Evolutionary conservation across 2,797 vertebrate genomes (phyloP).

Genomic region (Takifugu ocellatus): DNA sequence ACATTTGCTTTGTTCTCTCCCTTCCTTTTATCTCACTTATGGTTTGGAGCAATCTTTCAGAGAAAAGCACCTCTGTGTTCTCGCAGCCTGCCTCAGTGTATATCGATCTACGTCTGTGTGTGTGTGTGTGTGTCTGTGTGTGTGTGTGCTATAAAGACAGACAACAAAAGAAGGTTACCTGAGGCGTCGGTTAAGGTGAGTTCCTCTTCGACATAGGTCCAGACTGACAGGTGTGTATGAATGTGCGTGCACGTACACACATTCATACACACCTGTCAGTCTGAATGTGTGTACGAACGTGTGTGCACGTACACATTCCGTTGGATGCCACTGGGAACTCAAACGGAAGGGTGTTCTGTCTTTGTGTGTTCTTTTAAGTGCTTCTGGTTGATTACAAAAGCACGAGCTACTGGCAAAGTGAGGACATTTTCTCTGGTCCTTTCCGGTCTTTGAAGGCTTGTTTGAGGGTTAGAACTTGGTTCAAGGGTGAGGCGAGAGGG

Average conservation of each 20-base stretch:
- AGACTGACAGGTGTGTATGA: conserved; percentile 27
- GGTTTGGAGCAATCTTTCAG: conserved; percentile 27
- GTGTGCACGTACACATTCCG: conserved; percentile 11
- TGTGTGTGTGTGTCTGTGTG: background rate
- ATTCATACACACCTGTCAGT: too few species aligned
- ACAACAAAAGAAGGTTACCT: conserved; percentile 54
- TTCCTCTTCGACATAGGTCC: conserved; percentile 32
- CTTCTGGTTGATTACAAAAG: background rate
- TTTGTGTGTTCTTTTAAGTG: too few species aligned
- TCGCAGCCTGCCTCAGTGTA: conserved; percentile 9
- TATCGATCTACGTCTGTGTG: conserved; percentile 27
- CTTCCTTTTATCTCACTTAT: conserved; percentile 4
- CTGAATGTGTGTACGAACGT: conserved; percentile 8
- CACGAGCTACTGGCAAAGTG: background rate
- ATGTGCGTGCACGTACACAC: conserved; percentile 15
- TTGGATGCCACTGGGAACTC: too few species aligned
- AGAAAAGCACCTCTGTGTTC: conserved; percentile 18
- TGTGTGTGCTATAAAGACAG: conserved; percentile 16
- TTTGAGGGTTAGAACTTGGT: too few species aligned
- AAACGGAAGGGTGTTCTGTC: too few species aligned
- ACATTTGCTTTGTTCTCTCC: background rate
- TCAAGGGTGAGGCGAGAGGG: too few species aligned
- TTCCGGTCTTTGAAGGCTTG: too few species aligned
- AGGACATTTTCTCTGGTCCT: too few species aligned
- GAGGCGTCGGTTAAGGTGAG: conserved; percentile 37